Evolutionary conservation across 2,113 vertebrate genomes (phyloP).

Genomic region (Cottus gobio): DNA sequence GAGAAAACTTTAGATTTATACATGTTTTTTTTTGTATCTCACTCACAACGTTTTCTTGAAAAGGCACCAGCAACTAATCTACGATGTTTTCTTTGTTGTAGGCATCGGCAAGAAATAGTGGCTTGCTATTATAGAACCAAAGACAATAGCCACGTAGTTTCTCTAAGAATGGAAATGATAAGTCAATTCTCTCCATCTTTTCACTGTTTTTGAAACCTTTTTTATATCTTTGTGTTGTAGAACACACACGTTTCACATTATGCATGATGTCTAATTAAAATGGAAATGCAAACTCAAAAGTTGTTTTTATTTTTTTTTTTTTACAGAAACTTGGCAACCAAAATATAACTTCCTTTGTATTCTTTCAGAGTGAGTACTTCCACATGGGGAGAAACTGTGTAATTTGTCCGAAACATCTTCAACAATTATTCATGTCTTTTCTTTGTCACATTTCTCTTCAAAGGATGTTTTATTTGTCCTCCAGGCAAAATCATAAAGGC

Average conservation of each 20-base stretch:
- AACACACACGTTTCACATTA: neutral
- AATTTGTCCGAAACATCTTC: slow-evolving; percentile 1
- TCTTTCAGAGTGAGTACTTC: neutral
- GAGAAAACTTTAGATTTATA: no score
- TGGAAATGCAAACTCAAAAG: neutral
- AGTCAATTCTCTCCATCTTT: neutral
- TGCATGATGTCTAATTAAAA: neutral
- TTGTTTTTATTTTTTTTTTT: neutral
- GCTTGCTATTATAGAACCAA: neutral
- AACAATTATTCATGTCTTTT: neutral
- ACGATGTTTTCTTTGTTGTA: neutral
- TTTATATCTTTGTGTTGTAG: neutral
- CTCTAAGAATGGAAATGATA: neutral
- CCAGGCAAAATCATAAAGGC: neutral
- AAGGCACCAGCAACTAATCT: neutral
- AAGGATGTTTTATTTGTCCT: slow-evolving; percentile 1
- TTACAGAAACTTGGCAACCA: neutral
- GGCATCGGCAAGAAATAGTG: neutral
- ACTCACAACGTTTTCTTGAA: slow-evolving; percentile 2
- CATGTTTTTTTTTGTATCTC: no score
- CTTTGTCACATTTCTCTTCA: slow-evolving; percentile 25
- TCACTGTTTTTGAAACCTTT: neutral
- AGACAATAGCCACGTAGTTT: neutral
- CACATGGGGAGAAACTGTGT: neutral
- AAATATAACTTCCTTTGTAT: neutral